Evolutionary conservation across 2,888 invertebrate genomes (phyloP), one percentile per base, ranked within the genome.

Genomic region (Parasteatoda lunata): DNA sequence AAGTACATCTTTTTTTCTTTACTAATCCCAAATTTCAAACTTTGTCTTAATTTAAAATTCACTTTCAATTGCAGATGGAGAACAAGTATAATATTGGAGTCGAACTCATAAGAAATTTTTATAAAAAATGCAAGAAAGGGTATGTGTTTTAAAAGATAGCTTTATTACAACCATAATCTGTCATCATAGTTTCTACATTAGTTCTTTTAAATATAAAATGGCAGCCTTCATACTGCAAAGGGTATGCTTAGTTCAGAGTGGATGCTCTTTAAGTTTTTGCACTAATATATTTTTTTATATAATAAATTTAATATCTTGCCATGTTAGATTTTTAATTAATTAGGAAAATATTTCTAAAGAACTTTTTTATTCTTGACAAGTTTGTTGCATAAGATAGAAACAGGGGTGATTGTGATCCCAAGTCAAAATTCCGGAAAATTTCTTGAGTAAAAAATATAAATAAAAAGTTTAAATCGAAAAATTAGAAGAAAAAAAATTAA

Each of bases 41-140:
- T 68, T 15, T 59, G 9, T 15, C 15, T 68, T 7, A 68, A 68
- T 15, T 15, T 45, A 68, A 68, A 68, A 5, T 68, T 30, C 30
- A 30, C 30, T 30, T 30, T 30, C n/a, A 95, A 96, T 97, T 97
- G 94, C 96, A 98, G 98, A 97, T 98, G 95, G 97, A 98, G 96
- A 97, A 97, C 95, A 98, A 98, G 96, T 98, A 98, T 96, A 97
- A 97, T 96, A 97, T 98, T 95, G 96, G 97, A 94, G 96, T 97
- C 94, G 95, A 96, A 94, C 96, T 97, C 95, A 98, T 99, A 95
- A 97, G 97, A 95, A 97, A 97, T 94, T 96, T 98, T 94, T 98
- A 97, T 96, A 98, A 98, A 95, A 97, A 98, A 95, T 98, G 98
- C 95, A 97, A 96, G 95, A 98, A 98, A 95, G 98, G 98, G 98